Percentiles rank a stretch among this genome's conserved stretches.
These are phyloP conservation scores for Baryphthengus martii DNA, from an alignment of 2,113 vertebrate species.

Conservation along the genomic window DNA sequence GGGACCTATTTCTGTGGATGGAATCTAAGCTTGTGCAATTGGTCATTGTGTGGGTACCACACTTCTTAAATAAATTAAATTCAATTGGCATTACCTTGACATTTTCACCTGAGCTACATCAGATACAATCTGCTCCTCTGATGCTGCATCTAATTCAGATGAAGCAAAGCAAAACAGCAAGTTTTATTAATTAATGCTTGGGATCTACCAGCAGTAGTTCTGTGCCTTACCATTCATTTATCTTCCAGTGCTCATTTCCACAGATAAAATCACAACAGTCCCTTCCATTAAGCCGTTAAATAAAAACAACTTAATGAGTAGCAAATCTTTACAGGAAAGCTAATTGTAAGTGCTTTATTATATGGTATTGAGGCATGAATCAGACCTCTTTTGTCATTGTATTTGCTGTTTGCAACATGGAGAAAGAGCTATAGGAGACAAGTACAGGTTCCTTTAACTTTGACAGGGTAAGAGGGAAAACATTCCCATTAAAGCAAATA, in stretches of 20 bases:
- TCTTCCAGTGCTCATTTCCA: neutral
- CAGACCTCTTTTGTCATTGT: neutral
- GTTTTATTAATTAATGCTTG: neutral
- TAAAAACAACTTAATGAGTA: neutral
- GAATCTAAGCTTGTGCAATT: neutral
- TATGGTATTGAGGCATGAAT: neutral
- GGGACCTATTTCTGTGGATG: neutral
- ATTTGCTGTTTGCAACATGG: neutral
- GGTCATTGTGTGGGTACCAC: neutral
- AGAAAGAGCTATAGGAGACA: neutral
- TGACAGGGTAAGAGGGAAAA: neutral
- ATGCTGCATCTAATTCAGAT: neutral
- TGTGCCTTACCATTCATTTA: neutral
- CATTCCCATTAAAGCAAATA: slow-evolving; percentile 17
- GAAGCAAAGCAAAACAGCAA: neutral
- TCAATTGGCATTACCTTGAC: neutral
- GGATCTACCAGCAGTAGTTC: fast-evolving
- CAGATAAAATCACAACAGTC: neutral
- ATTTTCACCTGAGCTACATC: neutral
- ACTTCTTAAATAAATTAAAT: neutral
- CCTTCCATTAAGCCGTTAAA: neutral
- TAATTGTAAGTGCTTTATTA: neutral
- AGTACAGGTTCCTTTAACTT: neutral
- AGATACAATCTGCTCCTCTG: neutral
- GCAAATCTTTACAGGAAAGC: neutral